Evolutionary conservation across 2,888 invertebrate species (phyloP).

Genomic region (Holacanthella duospinosa): DNA sequence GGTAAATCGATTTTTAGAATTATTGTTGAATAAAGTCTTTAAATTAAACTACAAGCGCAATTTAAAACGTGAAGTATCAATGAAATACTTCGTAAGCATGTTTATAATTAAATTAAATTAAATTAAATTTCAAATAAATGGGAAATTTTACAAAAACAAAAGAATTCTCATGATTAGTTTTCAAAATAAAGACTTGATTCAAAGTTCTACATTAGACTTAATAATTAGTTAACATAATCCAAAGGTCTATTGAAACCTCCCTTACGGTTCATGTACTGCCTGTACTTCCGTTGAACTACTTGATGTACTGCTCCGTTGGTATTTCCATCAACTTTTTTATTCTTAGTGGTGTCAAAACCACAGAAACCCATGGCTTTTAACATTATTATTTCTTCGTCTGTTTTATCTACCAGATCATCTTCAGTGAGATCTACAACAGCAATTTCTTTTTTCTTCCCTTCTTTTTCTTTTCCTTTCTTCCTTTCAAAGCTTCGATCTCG

Average conservation of each 20-base stretch:
- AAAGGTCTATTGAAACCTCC: constrained; percentile 97
- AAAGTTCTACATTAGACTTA: no score
- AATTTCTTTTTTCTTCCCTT: constrained; percentile 15
- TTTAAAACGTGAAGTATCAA: no score
- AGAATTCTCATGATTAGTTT: no score
- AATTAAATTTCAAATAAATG: no score
- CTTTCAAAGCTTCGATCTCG: background rate
- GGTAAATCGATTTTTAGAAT: no score
- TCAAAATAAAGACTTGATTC: no score
- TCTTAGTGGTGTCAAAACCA: constrained; percentile 90
- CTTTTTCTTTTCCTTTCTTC: background rate
- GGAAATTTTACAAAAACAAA: no score
- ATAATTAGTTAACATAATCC: constrained; percentile 88
- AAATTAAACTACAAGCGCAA: no score
- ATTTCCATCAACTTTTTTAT: constrained; percentile 88
- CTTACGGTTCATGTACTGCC: constrained; percentile 99
- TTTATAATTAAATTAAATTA: no score
- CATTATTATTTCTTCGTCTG: constrained; percentile 87
- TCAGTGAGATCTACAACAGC: constrained; percentile 46
- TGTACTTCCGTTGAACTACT: constrained; percentile 87
- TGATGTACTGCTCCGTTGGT: constrained; percentile 91
- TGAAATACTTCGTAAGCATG: no score
- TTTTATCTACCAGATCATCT: constrained; percentile 79
- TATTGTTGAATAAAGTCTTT: no score
- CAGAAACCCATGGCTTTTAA: constrained; percentile 94